These are phyloP conservation scores for Actinernus sp. DNA, from an alignment of 92 coral and sea anemone genomes.

Conservation along the genomic window DNA sequence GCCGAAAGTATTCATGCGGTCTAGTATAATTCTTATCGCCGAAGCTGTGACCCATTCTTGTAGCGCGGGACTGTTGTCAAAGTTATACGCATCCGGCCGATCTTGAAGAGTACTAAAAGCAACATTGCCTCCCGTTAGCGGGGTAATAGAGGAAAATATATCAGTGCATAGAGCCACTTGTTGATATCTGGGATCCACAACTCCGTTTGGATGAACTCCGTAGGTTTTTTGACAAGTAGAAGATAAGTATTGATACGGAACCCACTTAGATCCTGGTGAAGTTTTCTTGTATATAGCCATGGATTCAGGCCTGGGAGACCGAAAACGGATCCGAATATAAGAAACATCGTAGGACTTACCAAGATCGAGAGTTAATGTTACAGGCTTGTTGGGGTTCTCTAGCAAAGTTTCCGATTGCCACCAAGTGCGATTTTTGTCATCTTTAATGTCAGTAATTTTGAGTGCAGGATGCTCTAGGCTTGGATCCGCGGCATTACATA, in stretches of 20 bases:
- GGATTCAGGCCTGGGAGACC: conserved; percentile 95
- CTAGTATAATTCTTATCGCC: conserved; percentile 83
- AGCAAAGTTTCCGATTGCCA: conserved; percentile 95
- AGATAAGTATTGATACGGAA: conserved; percentile 91
- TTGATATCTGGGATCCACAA: conserved; percentile 63
- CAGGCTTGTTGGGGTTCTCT: conserved; percentile 64
- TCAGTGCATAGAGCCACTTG: conserved; percentile 89
- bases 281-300: conserved; percentile 96
- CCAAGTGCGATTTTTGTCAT: conserved; percentile 94
- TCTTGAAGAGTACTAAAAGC: conserved; percentile 90
- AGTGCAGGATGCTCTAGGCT: conserved; percentile 66
- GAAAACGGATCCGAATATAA: conserved; percentile 92
- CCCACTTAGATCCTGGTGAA: conserved; percentile 79
- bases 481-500: conserved; percentile 62
- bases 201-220: conserved; percentile 41
- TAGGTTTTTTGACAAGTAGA: conserved; percentile 81
- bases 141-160: conserved; percentile 83
- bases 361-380: conserved; percentile 82
- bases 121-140: conserved; percentile 92
- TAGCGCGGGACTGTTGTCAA: conserved; percentile 80
- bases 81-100: conserved; percentile 85
- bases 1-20: conserved; percentile 95
- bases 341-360: conserved; percentile 97
- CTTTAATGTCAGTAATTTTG: conserved; percentile 92
- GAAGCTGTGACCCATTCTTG: conserved; percentile 97